Conservation (phyloP, 37 sponge, comb jelly and placozoan genomes). For the Halisarca cf. caerulea region DNA sequence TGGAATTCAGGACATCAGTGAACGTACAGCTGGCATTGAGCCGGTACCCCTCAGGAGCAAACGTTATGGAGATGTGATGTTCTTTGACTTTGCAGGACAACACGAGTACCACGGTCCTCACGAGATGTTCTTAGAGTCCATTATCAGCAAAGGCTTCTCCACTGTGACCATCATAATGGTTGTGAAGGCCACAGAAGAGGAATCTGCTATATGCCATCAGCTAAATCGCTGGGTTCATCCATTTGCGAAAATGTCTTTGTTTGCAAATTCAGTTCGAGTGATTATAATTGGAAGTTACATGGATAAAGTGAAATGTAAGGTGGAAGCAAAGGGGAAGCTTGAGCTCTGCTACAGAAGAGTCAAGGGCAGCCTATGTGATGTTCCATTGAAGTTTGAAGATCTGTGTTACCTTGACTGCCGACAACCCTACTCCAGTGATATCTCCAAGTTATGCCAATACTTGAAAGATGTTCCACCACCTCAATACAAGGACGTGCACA, state of each 20-base stretch:
- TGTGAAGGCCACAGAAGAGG: constrained; percentile 18
- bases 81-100: constrained; percentile 31
- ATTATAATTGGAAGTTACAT: not conserved
- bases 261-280: not conserved
- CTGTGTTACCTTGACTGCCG: not conserved
- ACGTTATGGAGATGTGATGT: constrained; percentile 9
- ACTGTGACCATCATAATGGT: not conserved
- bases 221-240: constrained; percentile 8
- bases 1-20: not conserved
- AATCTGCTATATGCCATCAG: not conserved
- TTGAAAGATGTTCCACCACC: not conserved
- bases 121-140: constrained; percentile 7
- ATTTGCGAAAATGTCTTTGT: not conserved
- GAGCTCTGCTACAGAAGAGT: not conserved
- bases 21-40: constrained; percentile 27
- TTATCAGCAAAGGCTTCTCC: not conserved
- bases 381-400: not conserved
- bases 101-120: constrained; percentile 30
- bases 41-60: not conserved
- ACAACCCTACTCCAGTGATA: not conserved
- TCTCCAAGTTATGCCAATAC: not conserved
- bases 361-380: not conserved
- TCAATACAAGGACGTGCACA: not conserved
- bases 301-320: constrained; percentile 4
- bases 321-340: not conserved